Conservation (phyloP, 2,888 invertebrate species). For the Philaethria dido region DNA sequence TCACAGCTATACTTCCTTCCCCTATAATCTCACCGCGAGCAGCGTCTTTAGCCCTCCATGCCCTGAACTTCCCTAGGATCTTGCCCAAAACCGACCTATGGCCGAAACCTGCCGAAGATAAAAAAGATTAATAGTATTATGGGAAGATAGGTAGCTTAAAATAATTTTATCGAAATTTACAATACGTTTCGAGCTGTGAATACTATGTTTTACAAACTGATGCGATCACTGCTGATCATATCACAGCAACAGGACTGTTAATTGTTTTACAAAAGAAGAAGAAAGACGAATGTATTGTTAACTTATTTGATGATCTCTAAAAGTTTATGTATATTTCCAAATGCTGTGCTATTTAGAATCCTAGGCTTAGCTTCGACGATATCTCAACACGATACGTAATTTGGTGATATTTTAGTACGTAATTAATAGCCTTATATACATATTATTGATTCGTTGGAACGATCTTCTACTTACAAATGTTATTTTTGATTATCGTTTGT, state of each 20-base stretch:
- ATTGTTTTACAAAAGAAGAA: slow-evolving; percentile 39
- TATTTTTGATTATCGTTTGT: slow-evolving; percentile 63
- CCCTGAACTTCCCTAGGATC: slow-evolving; percentile 71
- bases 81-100: slow-evolving; percentile 76
- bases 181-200: slow-evolving; percentile 30
- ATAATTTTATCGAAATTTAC: slow-evolving; percentile 32
- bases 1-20: slow-evolving; percentile 57
- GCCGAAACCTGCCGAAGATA: slow-evolving; percentile 65
- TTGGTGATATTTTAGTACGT: slow-evolving; percentile 77
- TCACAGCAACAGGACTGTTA: slow-evolving; percentile 45
- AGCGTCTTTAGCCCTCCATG: slow-evolving; percentile 66
- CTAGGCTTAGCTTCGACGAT: slow-evolving; percentile 70
- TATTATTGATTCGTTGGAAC: slow-evolving; percentile 52
- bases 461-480: slow-evolving; percentile 59
- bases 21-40: slow-evolving; percentile 63
- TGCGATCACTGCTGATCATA: slow-evolving; percentile 22
- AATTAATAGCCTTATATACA: slow-evolving; percentile 68
- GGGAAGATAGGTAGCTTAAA: slow-evolving; percentile 31
- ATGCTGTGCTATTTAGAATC: slow-evolving; percentile 50
- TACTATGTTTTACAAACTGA: slow-evolving; percentile 13
- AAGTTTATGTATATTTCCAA: slow-evolving; percentile 60
- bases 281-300: slow-evolving; percentile 53
- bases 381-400: slow-evolving; percentile 79
- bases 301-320: slow-evolving; percentile 73
- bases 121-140: slow-evolving; percentile 57